These are phyloP conservation scores for Frieseomelitta varia DNA, from an alignment of 1,140 invertebrate genomes.

Conservation along the genomic window DNA sequence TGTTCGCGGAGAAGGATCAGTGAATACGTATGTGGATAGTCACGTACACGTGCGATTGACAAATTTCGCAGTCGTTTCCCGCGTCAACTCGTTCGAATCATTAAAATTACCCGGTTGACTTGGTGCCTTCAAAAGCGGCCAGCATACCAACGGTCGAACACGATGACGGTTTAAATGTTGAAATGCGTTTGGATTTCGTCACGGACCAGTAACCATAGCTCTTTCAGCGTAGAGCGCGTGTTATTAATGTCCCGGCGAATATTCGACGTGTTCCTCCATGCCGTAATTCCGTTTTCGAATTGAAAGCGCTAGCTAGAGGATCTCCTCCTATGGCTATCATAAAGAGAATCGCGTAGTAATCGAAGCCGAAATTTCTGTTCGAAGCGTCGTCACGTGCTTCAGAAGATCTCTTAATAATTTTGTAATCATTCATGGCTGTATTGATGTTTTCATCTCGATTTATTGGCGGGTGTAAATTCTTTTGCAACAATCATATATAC, in stretches of 20 bases:
- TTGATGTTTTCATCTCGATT: too few species aligned
- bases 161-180: constrained; percentile 48
- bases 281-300: constrained; percentile 12
- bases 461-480: too few species aligned
- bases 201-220: constrained; percentile 10
- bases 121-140: constrained; percentile 45
- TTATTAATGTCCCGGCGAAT: constrained; percentile 37
- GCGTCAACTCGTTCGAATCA: constrained; percentile 47
- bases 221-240: constrained; percentile 4
- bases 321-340: not conserved
- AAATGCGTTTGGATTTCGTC: constrained; percentile 40
- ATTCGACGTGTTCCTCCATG: not conserved
- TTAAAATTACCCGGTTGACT: constrained; percentile 58
- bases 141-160: constrained; percentile 1
- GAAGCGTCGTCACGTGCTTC: not conserved
- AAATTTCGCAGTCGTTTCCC: constrained; percentile 49
- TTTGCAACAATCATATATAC: too few species aligned
- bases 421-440: too few species aligned
- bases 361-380: not conserved
- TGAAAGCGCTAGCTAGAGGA: not conserved
- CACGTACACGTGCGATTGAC: not conserved
- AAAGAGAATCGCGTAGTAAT: not conserved
- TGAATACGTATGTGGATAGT: not conserved
- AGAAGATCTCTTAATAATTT: too few species aligned
- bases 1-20: not conserved